Conservation (phyloP, 2,113 vertebrate genomes). For the Ceyx melanurus region DNA sequence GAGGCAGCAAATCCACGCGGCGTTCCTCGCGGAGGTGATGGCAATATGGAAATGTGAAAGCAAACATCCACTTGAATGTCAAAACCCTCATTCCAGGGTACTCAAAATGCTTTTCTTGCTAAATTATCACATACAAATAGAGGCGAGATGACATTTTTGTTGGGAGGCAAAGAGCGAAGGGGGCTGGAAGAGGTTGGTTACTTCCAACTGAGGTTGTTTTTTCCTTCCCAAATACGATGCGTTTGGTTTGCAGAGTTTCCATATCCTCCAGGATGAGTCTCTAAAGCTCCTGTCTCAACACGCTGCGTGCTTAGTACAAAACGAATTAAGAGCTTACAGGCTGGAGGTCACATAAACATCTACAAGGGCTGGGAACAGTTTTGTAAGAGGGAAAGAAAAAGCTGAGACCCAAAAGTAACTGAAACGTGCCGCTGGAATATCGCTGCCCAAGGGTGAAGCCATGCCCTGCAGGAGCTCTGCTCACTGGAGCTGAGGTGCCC, state of each 20-base stretch:
- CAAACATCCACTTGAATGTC: slow-evolving; percentile 41
- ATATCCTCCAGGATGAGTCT: not conserved
- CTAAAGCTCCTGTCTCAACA: slow-evolving; percentile 17
- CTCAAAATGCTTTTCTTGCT: slow-evolving; percentile 30
- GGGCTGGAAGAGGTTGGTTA: not conserved
- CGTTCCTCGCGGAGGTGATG: not conserved
- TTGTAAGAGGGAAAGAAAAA: not conserved
- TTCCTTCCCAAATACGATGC: slow-evolving; percentile 6
- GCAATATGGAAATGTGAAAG: not conserved
- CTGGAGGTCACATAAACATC: slow-evolving; percentile 32
- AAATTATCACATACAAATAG: not conserved
- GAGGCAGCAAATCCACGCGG: not conserved
- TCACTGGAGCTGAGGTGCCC: not conserved
- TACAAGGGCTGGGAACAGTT: slow-evolving; percentile 3
- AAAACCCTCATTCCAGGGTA: slow-evolving; percentile 18
- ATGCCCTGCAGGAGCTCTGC: fast-evolving
- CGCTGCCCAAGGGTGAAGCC: not conserved
- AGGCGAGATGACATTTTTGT: not conserved
- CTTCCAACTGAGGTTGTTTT: not conserved
- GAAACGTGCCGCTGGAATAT: not conserved
- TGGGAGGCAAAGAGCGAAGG: not conserved
- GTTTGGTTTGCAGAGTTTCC: slow-evolving; percentile 12
- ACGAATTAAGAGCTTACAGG: slow-evolving; percentile 25
- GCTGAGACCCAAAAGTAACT: not conserved
- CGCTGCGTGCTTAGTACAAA: not conserved